Base-by-base conservation (phyloP, 1,140 invertebrate genomes). In the Drosophila kikkawai region DNA sequence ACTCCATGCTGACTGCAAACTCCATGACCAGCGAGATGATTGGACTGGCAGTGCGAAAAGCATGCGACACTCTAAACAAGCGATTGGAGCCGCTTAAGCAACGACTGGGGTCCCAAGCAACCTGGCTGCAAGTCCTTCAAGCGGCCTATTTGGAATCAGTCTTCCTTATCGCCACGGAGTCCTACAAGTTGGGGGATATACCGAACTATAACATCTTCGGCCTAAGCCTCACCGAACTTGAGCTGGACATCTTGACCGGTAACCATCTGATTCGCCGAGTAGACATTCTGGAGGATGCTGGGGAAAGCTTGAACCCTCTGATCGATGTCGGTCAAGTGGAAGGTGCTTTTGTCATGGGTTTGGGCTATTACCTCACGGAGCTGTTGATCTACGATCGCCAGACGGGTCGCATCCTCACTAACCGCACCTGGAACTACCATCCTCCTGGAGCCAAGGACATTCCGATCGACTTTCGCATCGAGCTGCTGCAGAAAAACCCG, bases 341-440 rank as follows among this genome's bases (percentile, higher is more conserved):
- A 36, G 97, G 97, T 22, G 96, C 96, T 1, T 97, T 97, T 90
- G 93, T 97, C 0, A 97, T 98, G 96, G 97, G 97, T 2, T 70
- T 97, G 4, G 97, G 97, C 9, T 96, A 96, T 79, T 97, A 95
- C 93, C 95, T 96, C 0, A 94, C 93, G 1, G 97, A 98, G 92
- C 93, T 95, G 48, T 82, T 97, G 19, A 93, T 95, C 3, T 96
- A 95, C 78, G 94, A 96, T 82, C 92, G 94, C 7, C 87, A 94
- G 42, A 95, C 95, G 41, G 97, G 96, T 11, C 92, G 93, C 59
- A 92, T 96, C 13, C 93, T 96, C 0, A 97, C 96, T n/a, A 95
- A 96, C 75, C 94, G 96, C 64, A 97, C 96, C 26, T 96, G 97
- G 95, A 96, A 94, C 77, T 98, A 98, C 93, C 97, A 97, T 87